A percentile compares a stretch with the other conserved stretches of the same genome.
These are phyloP conservation scores for Rhizomys pruinosus DNA, from an alignment of 2,113 vertebrate species.

Conservation along the genomic window DNA sequence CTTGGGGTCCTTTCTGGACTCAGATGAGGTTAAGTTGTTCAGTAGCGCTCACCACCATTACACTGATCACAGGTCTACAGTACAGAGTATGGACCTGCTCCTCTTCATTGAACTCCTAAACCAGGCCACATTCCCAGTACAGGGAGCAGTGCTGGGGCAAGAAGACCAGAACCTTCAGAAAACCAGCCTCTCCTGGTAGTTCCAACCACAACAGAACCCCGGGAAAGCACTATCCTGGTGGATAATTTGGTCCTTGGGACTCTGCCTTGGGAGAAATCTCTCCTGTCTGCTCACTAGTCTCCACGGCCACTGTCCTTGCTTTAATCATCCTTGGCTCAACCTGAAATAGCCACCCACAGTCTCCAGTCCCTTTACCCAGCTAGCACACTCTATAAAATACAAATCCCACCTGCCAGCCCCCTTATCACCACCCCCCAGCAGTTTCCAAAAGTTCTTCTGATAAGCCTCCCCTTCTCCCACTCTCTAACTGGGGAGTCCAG, in stretches of 20 bases:
- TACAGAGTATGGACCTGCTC: neutral
- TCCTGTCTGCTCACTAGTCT: neutral
- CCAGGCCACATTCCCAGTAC: neutral
- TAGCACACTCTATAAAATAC: neutral
- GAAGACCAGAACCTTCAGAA: neutral
- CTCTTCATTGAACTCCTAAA: neutral
- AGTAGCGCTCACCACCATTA: neutral
- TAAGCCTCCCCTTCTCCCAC: neutral
- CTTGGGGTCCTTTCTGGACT: neutral
- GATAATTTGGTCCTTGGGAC: neutral
- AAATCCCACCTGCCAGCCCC: neutral
- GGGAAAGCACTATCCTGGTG: neutral
- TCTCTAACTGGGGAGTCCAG: neutral
- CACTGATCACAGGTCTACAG: neutral
- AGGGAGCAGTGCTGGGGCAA: neutral
- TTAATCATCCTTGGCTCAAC: neutral
- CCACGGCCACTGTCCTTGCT: neutral
- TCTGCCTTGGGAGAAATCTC: neutral
- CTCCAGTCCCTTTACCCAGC: neutral
- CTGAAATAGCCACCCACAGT: neutral
- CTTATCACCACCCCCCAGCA: neutral
- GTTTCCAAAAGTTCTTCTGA: neutral
- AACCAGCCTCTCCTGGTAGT: neutral
- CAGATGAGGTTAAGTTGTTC: neutral
- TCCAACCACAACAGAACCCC: neutral